A percentile compares a stretch with the other conserved stretches of the same genome.
phyloP scores from a whole-genome alignment of 2,113 vertebrate species.

The Peromyscus californicus region DNA sequence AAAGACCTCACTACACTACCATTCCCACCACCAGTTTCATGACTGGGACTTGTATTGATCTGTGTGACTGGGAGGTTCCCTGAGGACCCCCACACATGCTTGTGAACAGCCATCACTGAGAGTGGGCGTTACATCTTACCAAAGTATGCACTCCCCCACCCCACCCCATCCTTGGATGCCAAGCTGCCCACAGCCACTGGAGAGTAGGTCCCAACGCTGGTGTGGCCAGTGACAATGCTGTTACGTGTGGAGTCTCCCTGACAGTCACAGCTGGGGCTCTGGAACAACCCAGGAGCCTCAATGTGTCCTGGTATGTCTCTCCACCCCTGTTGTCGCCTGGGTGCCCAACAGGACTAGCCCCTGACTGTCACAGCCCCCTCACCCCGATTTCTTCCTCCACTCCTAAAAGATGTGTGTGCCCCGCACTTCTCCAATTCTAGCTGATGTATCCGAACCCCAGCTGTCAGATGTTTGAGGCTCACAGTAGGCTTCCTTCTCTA shows the following conservation, averaged over 20 bases:
- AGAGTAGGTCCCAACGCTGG: neutral
- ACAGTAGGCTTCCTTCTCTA: neutral
- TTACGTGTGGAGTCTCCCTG: neutral
- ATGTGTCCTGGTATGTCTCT: neutral
- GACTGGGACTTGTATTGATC: neutral
- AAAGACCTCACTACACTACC: neutral
- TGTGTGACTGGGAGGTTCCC: neutral
- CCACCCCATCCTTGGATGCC: neutral
- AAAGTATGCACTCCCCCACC: neutral
- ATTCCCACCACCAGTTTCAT: neutral
- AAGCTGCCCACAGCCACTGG: neutral
- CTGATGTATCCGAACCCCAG: neutral
- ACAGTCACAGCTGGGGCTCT: neutral
- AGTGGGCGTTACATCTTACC: neutral
- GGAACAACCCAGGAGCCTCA: neutral
- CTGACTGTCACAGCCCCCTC: neutral
- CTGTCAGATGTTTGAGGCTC: neutral
- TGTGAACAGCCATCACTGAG: neutral
- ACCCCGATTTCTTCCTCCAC: neutral
- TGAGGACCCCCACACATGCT: neutral
- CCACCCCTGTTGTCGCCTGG: neutral
- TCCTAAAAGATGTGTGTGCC: neutral
- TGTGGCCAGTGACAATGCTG: neutral
- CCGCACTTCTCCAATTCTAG: neutral
- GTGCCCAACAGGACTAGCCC: neutral